Evolutionary conservation across 2,888 invertebrate genomes (phyloP).

Genomic region (Volucella inflata): DNA sequence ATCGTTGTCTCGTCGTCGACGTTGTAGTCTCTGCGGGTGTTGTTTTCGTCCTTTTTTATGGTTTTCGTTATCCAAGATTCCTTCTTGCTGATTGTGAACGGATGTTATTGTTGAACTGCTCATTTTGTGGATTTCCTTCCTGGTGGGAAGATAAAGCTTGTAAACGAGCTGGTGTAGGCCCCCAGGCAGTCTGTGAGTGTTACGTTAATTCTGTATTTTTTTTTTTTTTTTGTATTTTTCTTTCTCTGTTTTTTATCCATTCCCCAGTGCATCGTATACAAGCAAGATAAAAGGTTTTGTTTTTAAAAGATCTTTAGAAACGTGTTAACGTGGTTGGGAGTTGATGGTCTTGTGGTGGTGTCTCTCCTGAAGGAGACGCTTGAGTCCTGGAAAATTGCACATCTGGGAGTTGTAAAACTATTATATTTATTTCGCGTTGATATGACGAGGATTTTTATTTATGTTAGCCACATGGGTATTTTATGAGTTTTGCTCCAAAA

Average conservation of each 20-base stretch:
- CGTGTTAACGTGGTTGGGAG: slow-evolving; percentile 4
- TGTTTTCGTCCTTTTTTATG: slow-evolving; percentile 41
- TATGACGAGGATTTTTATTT: slow-evolving; percentile 23
- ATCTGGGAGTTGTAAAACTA: slow-evolving; percentile 38
- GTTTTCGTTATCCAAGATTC: slow-evolving; percentile 51
- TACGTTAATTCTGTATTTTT: too few species aligned
- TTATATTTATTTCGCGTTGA: slow-evolving; percentile 20
- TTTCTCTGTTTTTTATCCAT: slow-evolving; percentile 18
- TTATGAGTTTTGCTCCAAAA: slow-evolving; percentile 29
- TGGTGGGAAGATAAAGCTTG: slow-evolving; percentile 27
- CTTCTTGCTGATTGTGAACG: slow-evolving; percentile 25
- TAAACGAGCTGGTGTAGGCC: slow-evolving; percentile 57
- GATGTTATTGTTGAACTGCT: slow-evolving; percentile 40
- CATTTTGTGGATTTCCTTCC: slow-evolving; percentile 11
- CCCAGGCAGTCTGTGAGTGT: slow-evolving; percentile 50
- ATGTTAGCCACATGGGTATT: slow-evolving; percentile 11
- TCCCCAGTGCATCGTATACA: slow-evolving; percentile 68
- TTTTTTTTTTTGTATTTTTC: too few species aligned
- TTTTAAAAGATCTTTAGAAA: slow-evolving; percentile 25
- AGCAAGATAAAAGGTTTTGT: slow-evolving; percentile 27
- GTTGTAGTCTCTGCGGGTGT: too few species aligned
- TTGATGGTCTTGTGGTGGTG: slow-evolving; percentile 12
- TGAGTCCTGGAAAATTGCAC: slow-evolving; percentile 39
- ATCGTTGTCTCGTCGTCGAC: slow-evolving; percentile 50
- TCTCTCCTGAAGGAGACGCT: slow-evolving; percentile 42